These are phyloP conservation scores for Temnothorax ravouxi DNA, from an alignment of 2,888 invertebrate genomes.

Conservation along the genomic window DNA sequence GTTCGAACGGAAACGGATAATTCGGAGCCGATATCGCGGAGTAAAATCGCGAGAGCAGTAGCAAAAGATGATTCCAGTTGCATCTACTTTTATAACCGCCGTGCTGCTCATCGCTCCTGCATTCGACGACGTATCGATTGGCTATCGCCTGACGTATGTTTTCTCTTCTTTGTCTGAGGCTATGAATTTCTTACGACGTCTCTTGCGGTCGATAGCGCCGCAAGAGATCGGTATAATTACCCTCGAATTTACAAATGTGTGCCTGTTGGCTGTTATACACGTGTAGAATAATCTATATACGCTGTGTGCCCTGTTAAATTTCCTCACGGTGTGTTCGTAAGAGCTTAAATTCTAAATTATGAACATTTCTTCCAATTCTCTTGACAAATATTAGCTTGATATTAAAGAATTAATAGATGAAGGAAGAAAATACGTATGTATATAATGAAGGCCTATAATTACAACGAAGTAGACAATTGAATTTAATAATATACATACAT, in stretches of 20 bases:
- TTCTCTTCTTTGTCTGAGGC: slow-evolving; percentile 59
- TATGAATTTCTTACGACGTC: slow-evolving; percentile 73
- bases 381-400: not conserved
- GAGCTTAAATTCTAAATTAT: not conserved
- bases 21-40: slow-evolving; percentile 2
- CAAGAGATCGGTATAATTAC: slow-evolving; percentile 59
- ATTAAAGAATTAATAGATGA: not conserved
- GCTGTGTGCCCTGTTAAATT: not conserved
- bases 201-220: slow-evolving; percentile 63
- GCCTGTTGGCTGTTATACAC: slow-evolving; percentile 21
- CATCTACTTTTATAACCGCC: slow-evolving; percentile 55
- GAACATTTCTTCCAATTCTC: not conserved
- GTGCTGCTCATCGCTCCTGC: slow-evolving; percentile 22
- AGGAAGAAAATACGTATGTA: not conserved
- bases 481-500: not conserved
- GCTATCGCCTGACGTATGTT: slow-evolving; percentile 64
- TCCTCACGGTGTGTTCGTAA: not conserved
- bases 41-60: slow-evolving; percentile 19
- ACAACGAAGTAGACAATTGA: not conserved
- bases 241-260: slow-evolving; percentile 44
- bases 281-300: slow-evolving; percentile 23
- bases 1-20: slow-evolving; percentile 42
- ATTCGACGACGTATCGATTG: slow-evolving; percentile 72
- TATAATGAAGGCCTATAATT: not conserved
- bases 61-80: slow-evolving; percentile 56